Conservation (phyloP, 2,113 vertebrate genomes). For the Tenebrosternarchus preto region DNA sequence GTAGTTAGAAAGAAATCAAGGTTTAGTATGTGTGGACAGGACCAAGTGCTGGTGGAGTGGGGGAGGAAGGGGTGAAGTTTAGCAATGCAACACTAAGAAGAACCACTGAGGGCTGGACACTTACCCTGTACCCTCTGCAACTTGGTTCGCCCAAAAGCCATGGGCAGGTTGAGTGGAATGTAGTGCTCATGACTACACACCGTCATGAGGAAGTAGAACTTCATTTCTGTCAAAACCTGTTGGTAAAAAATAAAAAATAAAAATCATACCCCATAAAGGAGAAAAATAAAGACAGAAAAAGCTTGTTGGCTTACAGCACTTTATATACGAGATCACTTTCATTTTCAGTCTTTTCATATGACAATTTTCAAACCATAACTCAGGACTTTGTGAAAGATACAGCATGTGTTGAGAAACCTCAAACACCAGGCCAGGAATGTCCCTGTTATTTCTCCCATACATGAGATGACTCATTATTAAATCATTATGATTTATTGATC, state of each 20-base stretch:
- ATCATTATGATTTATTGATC: too few species aligned
- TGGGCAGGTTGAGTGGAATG: slow-evolving; percentile 95
- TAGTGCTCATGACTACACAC: slow-evolving; percentile 95
- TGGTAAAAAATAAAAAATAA: not conserved
- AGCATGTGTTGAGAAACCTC: too few species aligned
- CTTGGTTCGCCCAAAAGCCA: slow-evolving; percentile 91
- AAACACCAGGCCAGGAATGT: too few species aligned
- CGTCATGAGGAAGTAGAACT: slow-evolving; percentile 94
- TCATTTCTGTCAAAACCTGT: slow-evolving; percentile 91
- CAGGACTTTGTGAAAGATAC: too few species aligned
- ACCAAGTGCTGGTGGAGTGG: not conserved
- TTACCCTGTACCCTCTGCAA: slow-evolving; percentile 91
- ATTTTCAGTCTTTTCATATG: too few species aligned
- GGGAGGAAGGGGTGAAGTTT: not conserved
- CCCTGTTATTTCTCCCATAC: too few species aligned
- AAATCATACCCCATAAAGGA: not conserved
- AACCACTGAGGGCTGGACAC: not conserved
- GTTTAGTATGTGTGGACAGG: not conserved
- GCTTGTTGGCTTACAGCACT: too few species aligned
- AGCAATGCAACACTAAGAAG: not conserved
- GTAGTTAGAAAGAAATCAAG: slow-evolving; percentile 10
- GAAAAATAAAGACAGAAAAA: too few species aligned
- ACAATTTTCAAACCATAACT: too few species aligned
- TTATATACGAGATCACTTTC: too few species aligned
- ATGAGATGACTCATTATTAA: too few species aligned